Base-by-base conservation (phyloP, 2,888 invertebrate species). In the Pterostichus madidus region DNA sequence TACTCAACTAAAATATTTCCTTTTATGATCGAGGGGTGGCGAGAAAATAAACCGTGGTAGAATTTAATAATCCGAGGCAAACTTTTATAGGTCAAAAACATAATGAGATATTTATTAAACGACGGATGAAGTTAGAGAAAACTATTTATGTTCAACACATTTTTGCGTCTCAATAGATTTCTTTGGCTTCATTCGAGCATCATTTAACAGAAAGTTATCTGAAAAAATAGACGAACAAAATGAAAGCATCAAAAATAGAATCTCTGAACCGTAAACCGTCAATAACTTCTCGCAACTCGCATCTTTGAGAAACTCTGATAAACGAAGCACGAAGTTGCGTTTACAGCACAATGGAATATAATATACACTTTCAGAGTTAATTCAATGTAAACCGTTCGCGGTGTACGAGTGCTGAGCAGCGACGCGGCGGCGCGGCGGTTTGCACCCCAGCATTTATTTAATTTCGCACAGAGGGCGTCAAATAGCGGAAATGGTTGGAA, bases 301-400 rank as follows among this genome's bases (percentile, higher is more conserved):
- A 24, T 24, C 24, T 46, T 75, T 75, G 49, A 31, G 75, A 75
- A 52, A 75, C 75, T 52, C 75, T 75, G 75, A 49, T 17, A 52
- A 75, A 31, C n/a, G 5, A 15, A 7, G 15, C 10, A 13, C 39
- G 15, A 32, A 13, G 39, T 39, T 73, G 13, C 73, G 39, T 71
- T 71, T 35, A 24, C 39, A 24, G 46, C 44, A 73, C 73, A 75
- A 75, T 10, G 52, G 75, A 49, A 75, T 75, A 75, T 75, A 75
- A 75, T 75, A 75, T 31, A 75, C 75, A 75, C 52, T 75, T 75
- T n/a, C 17, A 10, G 24, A 46, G 52, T 52, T 75, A 75, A 75
- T 75, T 75, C 52, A 75, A 75, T 75, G 75, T 75, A 75, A 75
- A 75, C 75, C 11, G 75, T 52, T 17, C 10, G 61, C 61, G 15